These are phyloP conservation scores for Agrilus planipennis DNA, from an alignment of 1,140 invertebrate species.

Conservation along the genomic window DNA sequence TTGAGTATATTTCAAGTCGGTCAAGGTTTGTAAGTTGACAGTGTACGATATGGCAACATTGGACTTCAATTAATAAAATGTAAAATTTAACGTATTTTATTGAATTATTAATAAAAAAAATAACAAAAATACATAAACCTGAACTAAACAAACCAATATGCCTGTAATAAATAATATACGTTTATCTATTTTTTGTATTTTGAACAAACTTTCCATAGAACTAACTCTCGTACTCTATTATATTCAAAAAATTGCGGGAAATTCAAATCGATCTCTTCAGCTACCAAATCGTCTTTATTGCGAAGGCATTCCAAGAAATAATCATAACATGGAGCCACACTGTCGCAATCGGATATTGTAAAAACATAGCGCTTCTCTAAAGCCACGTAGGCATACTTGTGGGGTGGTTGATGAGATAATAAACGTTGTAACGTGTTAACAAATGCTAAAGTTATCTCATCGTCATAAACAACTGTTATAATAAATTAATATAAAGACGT, in stretches of 20 bases:
- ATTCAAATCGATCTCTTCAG: slow-evolving; percentile 52
- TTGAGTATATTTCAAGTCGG: no score
- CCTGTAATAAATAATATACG: no score
- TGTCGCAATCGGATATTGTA: slow-evolving; percentile 64
- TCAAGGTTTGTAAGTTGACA: no score
- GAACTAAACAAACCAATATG: no score
- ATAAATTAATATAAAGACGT: slow-evolving; percentile 12
- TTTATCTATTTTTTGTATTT: no score
- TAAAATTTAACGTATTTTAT: no score
- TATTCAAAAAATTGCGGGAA: slow-evolving; percentile 77
- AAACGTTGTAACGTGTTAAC: slow-evolving; percentile 59
- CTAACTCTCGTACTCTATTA: slow-evolving; percentile 61
- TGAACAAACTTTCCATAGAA: slow-evolving; percentile 64
- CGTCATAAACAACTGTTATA: slow-evolving; percentile 74
- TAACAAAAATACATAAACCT: no score
- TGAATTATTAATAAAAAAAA: no score
- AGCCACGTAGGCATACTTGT: slow-evolving; percentile 62
- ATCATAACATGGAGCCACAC: slow-evolving; percentile 72
- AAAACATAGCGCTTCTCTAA: slow-evolving; percentile 82
- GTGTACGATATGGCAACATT: no score
- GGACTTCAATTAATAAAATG: no score
- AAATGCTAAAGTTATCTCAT: slow-evolving; percentile 71
- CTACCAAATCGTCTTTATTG: slow-evolving; percentile 34
- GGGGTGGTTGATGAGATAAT: slow-evolving; percentile 43
- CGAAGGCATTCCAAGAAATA: slow-evolving; percentile 56